Conservation (phyloP, 2,113 vertebrate genomes). For the Prinia subflava region DNA sequence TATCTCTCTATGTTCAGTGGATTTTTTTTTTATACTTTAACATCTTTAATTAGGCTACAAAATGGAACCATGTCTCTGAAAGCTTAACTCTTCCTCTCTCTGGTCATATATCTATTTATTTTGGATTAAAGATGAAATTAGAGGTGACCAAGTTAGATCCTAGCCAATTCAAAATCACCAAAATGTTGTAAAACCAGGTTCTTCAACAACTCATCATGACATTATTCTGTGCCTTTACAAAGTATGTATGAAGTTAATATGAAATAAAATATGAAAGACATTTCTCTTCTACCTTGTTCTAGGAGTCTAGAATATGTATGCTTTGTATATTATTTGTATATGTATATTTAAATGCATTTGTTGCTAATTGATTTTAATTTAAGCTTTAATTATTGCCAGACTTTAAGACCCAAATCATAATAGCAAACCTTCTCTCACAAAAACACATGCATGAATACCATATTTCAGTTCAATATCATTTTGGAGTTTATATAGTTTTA, state of each 20-base stretch:
- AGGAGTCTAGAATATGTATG: neutral
- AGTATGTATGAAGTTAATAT: neutral
- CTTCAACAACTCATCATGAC: neutral
- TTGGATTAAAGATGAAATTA: neutral
- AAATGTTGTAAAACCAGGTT: neutral
- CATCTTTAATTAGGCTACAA: neutral
- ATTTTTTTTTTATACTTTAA: neutral
- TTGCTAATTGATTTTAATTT: neutral
- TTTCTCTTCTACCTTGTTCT: neutral
- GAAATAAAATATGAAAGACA: neutral
- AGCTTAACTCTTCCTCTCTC: neutral
- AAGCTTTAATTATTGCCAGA: neutral
- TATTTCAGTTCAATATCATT: neutral
- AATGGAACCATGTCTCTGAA: neutral
- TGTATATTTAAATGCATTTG: neutral
- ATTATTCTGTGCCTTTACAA: neutral
- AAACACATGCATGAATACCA: accelerated
- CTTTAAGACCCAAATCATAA: neutral
- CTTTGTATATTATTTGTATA: too few species aligned
- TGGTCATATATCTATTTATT: neutral
- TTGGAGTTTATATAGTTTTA: neutral
- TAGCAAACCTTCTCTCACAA: neutral
- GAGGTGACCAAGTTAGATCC: neutral
- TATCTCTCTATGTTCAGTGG: neutral
- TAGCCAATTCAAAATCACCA: neutral